phyloP scores from a whole-genome alignment of 2,888 invertebrate genomes.

The Chironomus tentans region DNA sequence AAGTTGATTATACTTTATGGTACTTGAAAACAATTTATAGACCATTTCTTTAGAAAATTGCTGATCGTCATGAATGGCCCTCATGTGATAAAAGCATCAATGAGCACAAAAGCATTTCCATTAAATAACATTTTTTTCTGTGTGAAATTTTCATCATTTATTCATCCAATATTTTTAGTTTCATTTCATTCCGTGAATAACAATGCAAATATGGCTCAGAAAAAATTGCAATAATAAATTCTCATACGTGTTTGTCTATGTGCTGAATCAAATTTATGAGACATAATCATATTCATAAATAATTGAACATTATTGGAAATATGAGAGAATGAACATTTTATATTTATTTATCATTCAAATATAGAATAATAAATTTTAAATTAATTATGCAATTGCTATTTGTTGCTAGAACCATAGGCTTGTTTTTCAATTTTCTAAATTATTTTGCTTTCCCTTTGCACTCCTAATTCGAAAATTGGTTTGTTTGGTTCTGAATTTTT shows the following conservation, averaged over 20 bases:
- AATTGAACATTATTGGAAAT: conserved; percentile 16
- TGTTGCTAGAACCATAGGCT: conserved; percentile 1
- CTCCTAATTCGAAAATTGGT: too few relatives aligned
- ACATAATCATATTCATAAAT: background rate
- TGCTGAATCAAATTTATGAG: background rate
- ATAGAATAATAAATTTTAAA: conserved; percentile 9
- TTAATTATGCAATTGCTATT: conserved; percentile 4
- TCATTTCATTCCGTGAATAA: background rate
- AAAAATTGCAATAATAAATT: background rate
- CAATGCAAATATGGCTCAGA: background rate
- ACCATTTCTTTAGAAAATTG: too few relatives aligned
- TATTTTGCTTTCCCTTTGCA: background rate
- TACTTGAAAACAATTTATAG: too few relatives aligned
- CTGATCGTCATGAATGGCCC: too few relatives aligned
- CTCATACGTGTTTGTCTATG: background rate
- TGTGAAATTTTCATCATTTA: too few relatives aligned
- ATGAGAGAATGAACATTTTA: background rate
- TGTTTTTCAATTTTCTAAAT: background rate
- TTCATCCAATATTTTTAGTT: too few relatives aligned
- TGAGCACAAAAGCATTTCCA: too few relatives aligned
- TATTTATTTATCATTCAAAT: conserved; percentile 11
- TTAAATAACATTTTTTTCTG: too few relatives aligned
- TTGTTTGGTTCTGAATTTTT: too few relatives aligned
- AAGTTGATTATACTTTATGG: too few relatives aligned
- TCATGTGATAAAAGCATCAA: too few relatives aligned